Percentiles rank a stretch among this genome's conserved stretches.
These are phyloP conservation scores for Diphyllodes magnificus DNA, from an alignment of 2,113 vertebrate genomes.

Conservation along the genomic window DNA sequence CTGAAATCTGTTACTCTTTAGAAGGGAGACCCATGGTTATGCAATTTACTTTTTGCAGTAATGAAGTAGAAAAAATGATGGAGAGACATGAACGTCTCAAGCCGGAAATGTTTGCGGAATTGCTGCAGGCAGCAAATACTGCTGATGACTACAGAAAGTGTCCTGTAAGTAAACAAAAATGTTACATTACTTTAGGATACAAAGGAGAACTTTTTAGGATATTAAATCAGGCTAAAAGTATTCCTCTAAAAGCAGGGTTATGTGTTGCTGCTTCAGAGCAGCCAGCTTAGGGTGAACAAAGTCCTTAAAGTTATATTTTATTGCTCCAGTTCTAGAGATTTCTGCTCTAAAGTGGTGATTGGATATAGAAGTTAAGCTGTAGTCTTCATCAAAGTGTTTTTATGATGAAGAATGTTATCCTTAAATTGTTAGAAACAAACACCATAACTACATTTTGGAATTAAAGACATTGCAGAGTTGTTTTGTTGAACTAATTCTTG, in stretches of 20 bases:
- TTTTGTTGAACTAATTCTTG: neutral
- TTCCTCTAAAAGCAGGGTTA: neutral
- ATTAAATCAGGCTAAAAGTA: neutral
- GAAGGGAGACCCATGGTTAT: neutral
- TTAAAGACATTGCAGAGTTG: neutral
- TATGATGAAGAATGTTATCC: neutral
- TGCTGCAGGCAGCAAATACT: conserved; percentile 90
- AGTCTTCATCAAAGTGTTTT: neutral
- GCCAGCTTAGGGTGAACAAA: neutral
- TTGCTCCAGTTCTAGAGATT: neutral
- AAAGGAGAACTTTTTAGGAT: neutral
- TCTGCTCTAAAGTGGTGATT: neutral
- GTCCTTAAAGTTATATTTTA: neutral
- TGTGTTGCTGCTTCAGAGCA: neutral
- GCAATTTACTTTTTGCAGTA: conserved; percentile 67
- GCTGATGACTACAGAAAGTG: conserved; percentile 91
- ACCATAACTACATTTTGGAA: neutral
- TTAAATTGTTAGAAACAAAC: neutral
- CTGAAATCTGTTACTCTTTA: neutral
- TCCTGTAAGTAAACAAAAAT: conserved; percentile 79
- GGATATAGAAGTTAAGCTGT: neutral
- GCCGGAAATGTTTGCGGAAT: conserved; percentile 90
- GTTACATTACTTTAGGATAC: neutral
- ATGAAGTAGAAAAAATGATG: conserved; percentile 84
- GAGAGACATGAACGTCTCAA: conserved; percentile 83